These are phyloP conservation scores for Drosophila borborema DNA, from an alignment of 2,888 invertebrate genomes.

Conservation along the genomic window DNA sequence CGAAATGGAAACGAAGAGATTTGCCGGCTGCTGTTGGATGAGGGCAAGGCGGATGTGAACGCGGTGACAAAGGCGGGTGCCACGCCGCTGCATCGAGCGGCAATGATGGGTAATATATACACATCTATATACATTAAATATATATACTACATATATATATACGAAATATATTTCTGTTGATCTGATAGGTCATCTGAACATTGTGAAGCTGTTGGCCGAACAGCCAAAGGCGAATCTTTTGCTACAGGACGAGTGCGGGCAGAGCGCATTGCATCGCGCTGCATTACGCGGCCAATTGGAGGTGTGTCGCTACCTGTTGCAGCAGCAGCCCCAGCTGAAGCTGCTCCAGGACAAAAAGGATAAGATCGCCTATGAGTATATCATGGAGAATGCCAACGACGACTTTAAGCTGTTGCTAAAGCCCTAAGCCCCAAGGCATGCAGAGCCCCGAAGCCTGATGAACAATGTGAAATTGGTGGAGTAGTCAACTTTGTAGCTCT, in stretches of 20 bases:
- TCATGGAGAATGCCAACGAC: constrained; percentile 84
- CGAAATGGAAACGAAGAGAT: constrained; percentile 91
- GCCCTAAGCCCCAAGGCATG: constrained; percentile 56
- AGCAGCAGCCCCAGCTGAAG: constrained; percentile 76
- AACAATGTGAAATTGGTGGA: neutral
- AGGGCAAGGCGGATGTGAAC: constrained; percentile 90
- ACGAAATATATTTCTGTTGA: neutral
- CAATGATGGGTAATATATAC: constrained; percentile 88
- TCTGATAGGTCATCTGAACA: constrained; percentile 86
- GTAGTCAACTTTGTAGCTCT: constrained; percentile 29
- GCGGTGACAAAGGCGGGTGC: constrained; percentile 91
- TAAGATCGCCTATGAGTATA: constrained; percentile 85
- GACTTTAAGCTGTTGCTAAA: constrained; percentile 84
- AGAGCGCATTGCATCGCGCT: constrained; percentile 92
- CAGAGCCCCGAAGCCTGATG: neutral
- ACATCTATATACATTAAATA: neutral
- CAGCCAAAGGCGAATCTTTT: constrained; percentile 87
- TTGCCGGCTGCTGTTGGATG: constrained; percentile 88
- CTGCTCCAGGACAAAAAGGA: constrained; percentile 85
- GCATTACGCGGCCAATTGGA: constrained; percentile 86
- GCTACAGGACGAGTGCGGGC: constrained; percentile 91
- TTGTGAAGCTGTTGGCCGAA: constrained; percentile 89
- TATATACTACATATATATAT: constrained; percentile 21
- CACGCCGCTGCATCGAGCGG: constrained; percentile 93
- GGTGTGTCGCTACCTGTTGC: constrained; percentile 81